These are phyloP conservation scores for Tor tambroides DNA, from an alignment of 2,113 vertebrate species.

Conservation along the genomic window DNA sequence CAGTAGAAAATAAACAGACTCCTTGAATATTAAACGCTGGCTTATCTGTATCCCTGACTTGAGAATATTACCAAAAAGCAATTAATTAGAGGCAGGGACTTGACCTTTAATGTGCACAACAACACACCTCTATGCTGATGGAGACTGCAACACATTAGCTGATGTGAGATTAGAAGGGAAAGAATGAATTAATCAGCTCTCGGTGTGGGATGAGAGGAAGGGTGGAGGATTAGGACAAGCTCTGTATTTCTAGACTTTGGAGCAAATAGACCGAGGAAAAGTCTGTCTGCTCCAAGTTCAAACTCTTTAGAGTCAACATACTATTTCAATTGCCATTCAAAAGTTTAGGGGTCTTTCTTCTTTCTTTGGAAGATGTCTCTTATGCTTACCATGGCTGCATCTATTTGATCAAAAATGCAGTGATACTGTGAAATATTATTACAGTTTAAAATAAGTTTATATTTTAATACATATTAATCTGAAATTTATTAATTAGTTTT, in stretches of 20 bases:
- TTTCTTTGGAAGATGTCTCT: not conserved
- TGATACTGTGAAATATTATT: not conserved
- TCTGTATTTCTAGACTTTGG: slow-evolving; percentile 12
- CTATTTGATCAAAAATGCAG: not conserved
- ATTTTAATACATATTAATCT: not conserved
- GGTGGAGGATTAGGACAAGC: slow-evolving; percentile 11
- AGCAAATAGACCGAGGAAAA: not conserved
- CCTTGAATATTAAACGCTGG: slow-evolving; percentile 70
- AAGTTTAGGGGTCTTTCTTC: not conserved
- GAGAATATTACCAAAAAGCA: slow-evolving; percentile 66
- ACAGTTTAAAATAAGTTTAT: not conserved
- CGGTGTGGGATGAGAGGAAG: slow-evolving; percentile 59
- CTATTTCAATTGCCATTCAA: not conserved
- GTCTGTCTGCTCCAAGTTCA: not conserved
- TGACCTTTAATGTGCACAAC: slow-evolving; percentile 72
- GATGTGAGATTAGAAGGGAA: slow-evolving; percentile 66
- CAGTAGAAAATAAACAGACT: slow-evolving; percentile 62
- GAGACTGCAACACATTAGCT: slow-evolving; percentile 61
- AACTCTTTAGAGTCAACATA: not conserved
- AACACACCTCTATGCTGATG: slow-evolving; percentile 69
- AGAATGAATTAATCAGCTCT: slow-evolving; percentile 63
- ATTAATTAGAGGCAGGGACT: slow-evolving; percentile 69
- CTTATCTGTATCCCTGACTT: slow-evolving; percentile 63
- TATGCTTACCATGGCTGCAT: not conserved
- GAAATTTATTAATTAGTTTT: not conserved